Evolutionary conservation across 2,113 vertebrate genomes (phyloP).

Genomic region (Neofelis nebulosa): DNA sequence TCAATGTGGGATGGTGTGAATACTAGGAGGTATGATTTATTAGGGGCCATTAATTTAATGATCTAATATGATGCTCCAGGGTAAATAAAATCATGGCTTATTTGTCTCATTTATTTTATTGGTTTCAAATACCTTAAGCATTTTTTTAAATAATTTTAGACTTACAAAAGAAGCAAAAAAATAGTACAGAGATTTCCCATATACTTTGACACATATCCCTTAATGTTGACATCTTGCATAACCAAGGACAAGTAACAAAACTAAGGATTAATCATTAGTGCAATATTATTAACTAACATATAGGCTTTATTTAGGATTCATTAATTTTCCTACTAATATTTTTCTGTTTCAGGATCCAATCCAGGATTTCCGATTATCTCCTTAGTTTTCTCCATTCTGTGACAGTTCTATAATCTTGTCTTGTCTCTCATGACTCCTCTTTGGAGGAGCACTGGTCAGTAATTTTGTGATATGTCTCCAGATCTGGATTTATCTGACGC

Average conservation of each 20-base stretch:
- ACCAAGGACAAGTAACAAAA: neutral
- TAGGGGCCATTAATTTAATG: neutral
- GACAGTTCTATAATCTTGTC: neutral
- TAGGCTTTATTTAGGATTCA: neutral
- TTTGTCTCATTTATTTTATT: neutral
- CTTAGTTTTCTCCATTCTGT: neutral
- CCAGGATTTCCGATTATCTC: neutral
- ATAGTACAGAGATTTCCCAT: neutral
- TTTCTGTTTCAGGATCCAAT: neutral
- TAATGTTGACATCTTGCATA: neutral
- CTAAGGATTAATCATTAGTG: neutral
- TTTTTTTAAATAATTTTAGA: neutral
- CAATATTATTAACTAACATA: neutral
- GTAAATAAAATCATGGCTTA: neutral
- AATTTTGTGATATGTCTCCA: neutral
- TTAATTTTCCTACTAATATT: neutral
- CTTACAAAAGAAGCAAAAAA: neutral
- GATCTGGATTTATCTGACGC: neutral
- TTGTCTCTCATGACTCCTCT: neutral
- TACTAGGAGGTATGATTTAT: neutral
- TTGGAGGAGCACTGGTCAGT: neutral
- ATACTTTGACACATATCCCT: neutral
- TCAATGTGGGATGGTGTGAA: neutral
- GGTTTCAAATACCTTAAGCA: neutral
- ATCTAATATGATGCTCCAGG: neutral